Evolutionary conservation across 2,797 vertebrate genomes (phyloP).

Genomic region (Paguma larvata): DNA sequence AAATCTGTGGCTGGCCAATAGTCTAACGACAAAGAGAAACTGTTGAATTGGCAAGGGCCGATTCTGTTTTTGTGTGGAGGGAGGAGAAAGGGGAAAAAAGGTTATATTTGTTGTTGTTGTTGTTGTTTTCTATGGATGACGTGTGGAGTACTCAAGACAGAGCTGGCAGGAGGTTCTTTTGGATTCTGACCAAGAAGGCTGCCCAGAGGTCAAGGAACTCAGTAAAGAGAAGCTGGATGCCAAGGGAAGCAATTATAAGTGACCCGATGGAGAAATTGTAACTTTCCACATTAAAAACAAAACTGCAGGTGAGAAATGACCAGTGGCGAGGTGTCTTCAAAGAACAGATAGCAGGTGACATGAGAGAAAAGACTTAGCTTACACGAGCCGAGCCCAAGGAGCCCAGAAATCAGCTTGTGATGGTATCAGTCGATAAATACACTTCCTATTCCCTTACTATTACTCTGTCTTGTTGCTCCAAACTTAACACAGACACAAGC

Average conservation of each 20-base stretch:
- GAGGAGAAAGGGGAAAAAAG: neutral
- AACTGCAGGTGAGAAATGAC: neutral
- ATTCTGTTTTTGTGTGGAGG: neutral
- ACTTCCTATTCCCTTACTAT: neutral
- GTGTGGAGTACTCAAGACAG: neutral
- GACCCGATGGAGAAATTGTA: neutral
- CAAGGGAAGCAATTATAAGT: neutral
- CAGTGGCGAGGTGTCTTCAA: neutral
- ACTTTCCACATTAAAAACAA: neutral
- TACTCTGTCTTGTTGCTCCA: neutral
- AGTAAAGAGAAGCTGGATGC: neutral
- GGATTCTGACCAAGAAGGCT: neutral
- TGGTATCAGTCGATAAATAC: neutral
- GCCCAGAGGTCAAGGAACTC: neutral
- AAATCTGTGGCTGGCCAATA: neutral
- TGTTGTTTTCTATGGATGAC: neutral
- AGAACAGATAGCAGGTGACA: neutral
- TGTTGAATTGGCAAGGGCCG: neutral
- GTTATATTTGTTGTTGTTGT: neutral
- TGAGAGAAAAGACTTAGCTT: neutral
- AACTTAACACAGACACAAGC: neutral
- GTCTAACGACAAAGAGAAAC: neutral
- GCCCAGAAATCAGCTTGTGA: neutral
- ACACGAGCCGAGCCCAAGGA: neutral
- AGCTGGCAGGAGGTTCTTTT: neutral